Conservation (phyloP, 1,140 invertebrate species). For the Drosophila funebris region DNA sequence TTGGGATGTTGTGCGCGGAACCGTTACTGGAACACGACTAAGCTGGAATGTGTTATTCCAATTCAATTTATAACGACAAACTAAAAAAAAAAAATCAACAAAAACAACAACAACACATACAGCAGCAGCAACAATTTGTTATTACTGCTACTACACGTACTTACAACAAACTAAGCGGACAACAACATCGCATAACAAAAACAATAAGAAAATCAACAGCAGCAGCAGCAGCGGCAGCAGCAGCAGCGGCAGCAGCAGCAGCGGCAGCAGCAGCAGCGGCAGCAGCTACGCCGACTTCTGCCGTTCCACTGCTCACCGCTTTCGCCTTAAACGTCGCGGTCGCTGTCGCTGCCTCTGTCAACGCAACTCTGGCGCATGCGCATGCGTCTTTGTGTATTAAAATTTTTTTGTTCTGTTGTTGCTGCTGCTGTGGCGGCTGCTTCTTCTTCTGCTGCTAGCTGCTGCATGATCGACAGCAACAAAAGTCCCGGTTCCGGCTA, state of each 20-base stretch:
- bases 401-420: background rate
- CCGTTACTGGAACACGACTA: slow-evolving; percentile 83
- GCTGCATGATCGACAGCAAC: slow-evolving; percentile 39
- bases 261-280: slow-evolving; percentile 9
- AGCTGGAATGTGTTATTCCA: slow-evolving; percentile 73
- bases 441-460: slow-evolving; percentile 15
- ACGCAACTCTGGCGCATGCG: slow-evolving; percentile 9
- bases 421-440: slow-evolving; percentile 7
- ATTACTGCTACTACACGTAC: slow-evolving; percentile 43
- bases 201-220: slow-evolving; percentile 26
- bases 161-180: slow-evolving; percentile 63
- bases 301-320: slow-evolving; percentile 16
- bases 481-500: slow-evolving; percentile 29
- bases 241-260: slow-evolving; percentile 9
- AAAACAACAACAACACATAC: slow-evolving; percentile 27
- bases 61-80: slow-evolving; percentile 83
- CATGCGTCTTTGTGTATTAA: background rate
- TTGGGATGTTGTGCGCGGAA: slow-evolving; percentile 64
- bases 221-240: slow-evolving; percentile 2
- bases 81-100: slow-evolving; percentile 63
- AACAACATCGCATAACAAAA: slow-evolving; percentile 13
- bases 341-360: background rate
- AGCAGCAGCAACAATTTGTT: slow-evolving; percentile 44
- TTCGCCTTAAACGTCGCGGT: background rate
- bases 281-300: slow-evolving; percentile 3